phyloP scores from a whole-genome alignment of 2,888 invertebrate species.

The Dynastes maya region DNA sequence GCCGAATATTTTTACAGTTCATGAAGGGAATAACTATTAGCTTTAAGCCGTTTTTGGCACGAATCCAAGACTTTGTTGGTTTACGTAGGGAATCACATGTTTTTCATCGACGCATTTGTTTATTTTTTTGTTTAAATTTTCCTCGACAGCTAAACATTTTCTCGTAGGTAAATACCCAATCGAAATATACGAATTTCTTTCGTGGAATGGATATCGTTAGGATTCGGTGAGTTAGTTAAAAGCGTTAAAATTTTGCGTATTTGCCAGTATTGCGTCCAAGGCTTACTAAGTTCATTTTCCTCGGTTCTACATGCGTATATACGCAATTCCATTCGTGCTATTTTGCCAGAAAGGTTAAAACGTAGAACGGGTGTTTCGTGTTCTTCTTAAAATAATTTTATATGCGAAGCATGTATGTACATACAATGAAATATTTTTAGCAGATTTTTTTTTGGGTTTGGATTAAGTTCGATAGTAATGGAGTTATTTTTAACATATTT shows the following conservation, averaged over 20 bases:
- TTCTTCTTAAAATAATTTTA: slow-evolving; percentile 22
- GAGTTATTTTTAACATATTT: too few species aligned
- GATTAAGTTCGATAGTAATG: too few species aligned
- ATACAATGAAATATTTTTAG: slow-evolving; percentile 16
- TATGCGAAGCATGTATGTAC: slow-evolving; percentile 3
- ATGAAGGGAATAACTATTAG: slow-evolving; percentile 15
- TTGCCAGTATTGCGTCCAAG: neutral
- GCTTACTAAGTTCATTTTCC: slow-evolving; percentile 8
- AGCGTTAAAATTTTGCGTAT: neutral
- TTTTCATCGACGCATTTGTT: slow-evolving; percentile 24
- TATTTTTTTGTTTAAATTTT: slow-evolving; percentile 9
- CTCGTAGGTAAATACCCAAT: neutral
- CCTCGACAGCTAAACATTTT: neutral
- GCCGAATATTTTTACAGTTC: neutral
- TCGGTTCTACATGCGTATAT: slow-evolving; percentile 7
- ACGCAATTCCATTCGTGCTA: slow-evolving; percentile 22
- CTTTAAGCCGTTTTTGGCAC: slow-evolving; percentile 28
- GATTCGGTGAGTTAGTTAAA: neutral
- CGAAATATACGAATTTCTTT: neutral
- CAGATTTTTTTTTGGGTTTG: too few species aligned
- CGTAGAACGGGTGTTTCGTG: slow-evolving; percentile 4
- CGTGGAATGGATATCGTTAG: neutral
- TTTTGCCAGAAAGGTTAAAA: slow-evolving; percentile 7
- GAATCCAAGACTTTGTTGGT: slow-evolving; percentile 27
- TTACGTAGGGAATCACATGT: slow-evolving; percentile 36